Conservation (phyloP, 2,113 vertebrate genomes). For the Brachypodius melanocephalos region DNA sequence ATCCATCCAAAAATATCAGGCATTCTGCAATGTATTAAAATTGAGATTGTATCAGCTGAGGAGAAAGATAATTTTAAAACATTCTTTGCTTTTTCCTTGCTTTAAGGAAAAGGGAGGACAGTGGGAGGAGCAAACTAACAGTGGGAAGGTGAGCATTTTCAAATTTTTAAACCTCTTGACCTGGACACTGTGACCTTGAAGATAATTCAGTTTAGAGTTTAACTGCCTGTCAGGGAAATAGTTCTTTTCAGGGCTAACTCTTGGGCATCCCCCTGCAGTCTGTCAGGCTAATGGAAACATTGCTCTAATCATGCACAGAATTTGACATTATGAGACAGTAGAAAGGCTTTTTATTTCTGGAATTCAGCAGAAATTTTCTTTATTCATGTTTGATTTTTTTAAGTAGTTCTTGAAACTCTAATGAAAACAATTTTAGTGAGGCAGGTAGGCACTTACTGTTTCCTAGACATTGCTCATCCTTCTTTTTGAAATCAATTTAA, state of each 20-base stretch:
- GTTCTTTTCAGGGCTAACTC: background rate
- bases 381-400: background rate
- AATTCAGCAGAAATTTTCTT: background rate
- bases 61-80: background rate
- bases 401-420: background rate
- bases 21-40: background rate
- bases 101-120: background rate
- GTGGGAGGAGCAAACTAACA: background rate
- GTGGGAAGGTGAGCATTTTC: background rate
- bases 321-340: background rate
- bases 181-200: background rate
- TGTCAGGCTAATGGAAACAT: background rate
- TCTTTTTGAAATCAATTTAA: background rate
- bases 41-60: background rate
- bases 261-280: background rate
- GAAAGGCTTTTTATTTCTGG: background rate
- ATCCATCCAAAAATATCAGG: background rate
- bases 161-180: background rate
- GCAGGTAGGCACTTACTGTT: background rate
- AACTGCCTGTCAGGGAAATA: background rate
- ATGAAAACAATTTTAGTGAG: background rate
- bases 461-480: background rate
- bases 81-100: background rate
- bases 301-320: background rate
- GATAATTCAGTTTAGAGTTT: background rate